phyloP scores from a whole-genome alignment of 2,797 vertebrate species.

The Chloroceryle amazona region DNA sequence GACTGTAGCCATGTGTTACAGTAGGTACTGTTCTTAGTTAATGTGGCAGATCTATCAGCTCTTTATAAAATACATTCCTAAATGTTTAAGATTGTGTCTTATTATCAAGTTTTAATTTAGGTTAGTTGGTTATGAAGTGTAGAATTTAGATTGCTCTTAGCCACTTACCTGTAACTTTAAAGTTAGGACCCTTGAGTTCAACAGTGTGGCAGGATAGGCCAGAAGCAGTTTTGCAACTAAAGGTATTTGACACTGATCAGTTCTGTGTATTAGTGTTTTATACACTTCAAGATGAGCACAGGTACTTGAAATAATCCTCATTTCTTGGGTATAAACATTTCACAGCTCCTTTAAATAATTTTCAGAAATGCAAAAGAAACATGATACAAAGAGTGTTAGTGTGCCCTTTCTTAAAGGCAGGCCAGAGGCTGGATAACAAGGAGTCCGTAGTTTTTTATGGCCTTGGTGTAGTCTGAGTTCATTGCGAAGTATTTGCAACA shows the following conservation, averaged over 20 bases:
- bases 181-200: not conserved
- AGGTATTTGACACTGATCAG: not conserved
- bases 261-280: not conserved
- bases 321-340: not conserved
- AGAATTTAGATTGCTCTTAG: not conserved
- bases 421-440: not conserved
- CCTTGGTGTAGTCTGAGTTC: not conserved
- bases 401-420: not conserved
- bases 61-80: not conserved
- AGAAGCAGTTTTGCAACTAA: not conserved
- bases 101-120: not conserved
- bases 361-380: not conserved
- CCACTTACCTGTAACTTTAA: not conserved
- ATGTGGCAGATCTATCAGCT: not conserved
- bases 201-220: not conserved
- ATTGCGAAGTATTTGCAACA: not conserved
- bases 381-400: rapidly evolving
- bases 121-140: not conserved
- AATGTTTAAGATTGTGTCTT: not conserved
- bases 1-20: rapidly evolving
- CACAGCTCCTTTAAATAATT: not conserved
- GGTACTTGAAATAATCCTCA: rapidly evolving
- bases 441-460: not conserved
- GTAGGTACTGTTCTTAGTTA: rapidly evolving
- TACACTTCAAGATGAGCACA: rapidly evolving